Evolutionary conservation across 1,140 invertebrate genomes (phyloP).

Genomic region (Rhopalosiphum maidis): DNA sequence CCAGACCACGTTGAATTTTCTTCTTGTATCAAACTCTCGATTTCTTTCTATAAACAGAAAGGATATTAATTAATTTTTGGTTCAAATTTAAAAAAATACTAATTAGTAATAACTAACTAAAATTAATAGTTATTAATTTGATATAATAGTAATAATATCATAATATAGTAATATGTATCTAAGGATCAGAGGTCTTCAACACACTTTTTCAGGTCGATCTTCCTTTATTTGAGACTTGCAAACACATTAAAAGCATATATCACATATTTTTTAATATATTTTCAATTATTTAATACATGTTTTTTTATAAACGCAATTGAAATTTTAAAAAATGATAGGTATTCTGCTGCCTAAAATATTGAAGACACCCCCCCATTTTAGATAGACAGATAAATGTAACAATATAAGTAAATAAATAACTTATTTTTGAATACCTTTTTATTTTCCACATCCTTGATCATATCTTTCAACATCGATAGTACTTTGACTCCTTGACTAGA

Average conservation of each 20-base stretch:
- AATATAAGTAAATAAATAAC: background rate
- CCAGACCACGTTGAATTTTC: background rate
- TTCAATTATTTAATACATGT: background rate
- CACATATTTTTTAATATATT: background rate
- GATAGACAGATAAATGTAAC: background rate
- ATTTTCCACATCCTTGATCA: background rate
- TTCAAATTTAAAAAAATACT: background rate
- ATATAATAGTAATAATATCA: background rate
- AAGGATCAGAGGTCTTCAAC: background rate
- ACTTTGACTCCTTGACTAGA: slow-evolving; percentile 49
- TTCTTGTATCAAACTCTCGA: slow-evolving; percentile 24
- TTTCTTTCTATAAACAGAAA: slow-evolving; percentile 3
- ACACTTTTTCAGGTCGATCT: background rate
- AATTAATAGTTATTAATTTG: background rate
- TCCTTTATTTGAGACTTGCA: background rate
- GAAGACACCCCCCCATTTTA: background rate
- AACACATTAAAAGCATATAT: background rate
- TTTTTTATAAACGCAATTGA: too few relatives aligned
- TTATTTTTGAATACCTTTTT: slow-evolving; percentile 35
- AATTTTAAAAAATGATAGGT: background rate
- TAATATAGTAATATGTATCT: background rate
- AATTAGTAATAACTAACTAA: background rate
- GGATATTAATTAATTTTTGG: background rate
- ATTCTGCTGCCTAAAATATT: background rate
- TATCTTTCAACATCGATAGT: slow-evolving; percentile 34